Evolutionary conservation across 2,888 invertebrate genomes (phyloP).

Genomic region (Nomada fucata): DNA sequence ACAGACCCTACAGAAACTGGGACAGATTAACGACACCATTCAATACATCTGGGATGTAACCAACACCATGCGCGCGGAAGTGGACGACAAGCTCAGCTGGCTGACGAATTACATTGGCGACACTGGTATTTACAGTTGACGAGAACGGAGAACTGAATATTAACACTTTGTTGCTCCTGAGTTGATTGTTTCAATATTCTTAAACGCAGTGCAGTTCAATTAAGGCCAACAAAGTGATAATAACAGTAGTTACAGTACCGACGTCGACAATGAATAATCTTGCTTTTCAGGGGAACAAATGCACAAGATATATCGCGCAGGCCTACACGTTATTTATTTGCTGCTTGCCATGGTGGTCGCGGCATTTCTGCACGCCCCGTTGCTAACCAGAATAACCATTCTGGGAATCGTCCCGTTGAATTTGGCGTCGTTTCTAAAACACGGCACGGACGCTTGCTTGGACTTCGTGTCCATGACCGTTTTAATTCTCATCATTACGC

Average conservation of each 20-base stretch:
- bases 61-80: conserved; percentile 77
- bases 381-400: conserved; percentile 78
- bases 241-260: not conserved
- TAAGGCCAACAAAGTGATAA: not conserved
- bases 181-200: too few relatives aligned
- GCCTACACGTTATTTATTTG: conserved; percentile 78
- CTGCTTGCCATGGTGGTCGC: conserved; percentile 81
- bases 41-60: conserved; percentile 80
- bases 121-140: conserved; percentile 71
- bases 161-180: too few relatives aligned
- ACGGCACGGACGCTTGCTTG: conserved; percentile 78
- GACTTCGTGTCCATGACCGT: conserved; percentile 80
- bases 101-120: conserved; percentile 80
- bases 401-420: conserved; percentile 81
- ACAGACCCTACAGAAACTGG: conserved; percentile 84
- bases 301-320: conserved; percentile 75
- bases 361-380: conserved; percentile 81
- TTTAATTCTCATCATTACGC: conserved; percentile 80
- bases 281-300: conserved; percentile 78
- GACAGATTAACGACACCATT: conserved; percentile 86
- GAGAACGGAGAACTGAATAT: not conserved
- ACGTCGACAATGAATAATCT: not conserved
- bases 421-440: conserved; percentile 78
- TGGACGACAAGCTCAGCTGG: conserved; percentile 82
- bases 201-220: too few relatives aligned